A percentile compares a stretch with the other conserved stretches of the same genome.
Conservation (phyloP, 1,140 invertebrate species). For the Philaenus spumarius region DNA sequence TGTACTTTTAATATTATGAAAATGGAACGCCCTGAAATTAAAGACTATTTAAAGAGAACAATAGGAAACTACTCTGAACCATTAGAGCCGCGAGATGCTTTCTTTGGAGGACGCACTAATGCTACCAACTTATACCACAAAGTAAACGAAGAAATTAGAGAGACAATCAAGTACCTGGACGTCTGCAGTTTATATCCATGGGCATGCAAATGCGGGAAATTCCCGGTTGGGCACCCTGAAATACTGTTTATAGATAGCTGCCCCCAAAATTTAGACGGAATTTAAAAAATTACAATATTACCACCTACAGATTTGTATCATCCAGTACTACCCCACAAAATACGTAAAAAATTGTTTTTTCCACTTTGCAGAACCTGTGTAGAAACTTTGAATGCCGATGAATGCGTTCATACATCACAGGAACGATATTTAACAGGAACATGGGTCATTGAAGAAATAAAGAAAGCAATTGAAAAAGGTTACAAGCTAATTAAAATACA, state of each 20-base stretch:
- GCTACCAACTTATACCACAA: neutral
- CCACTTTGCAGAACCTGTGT: slow-evolving; percentile 30
- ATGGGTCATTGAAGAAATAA: slow-evolving; percentile 37
- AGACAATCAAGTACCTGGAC: no score
- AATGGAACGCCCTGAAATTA: no score
- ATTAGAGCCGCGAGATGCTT: neutral
- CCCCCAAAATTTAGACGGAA: no score
- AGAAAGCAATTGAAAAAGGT: slow-evolving; percentile 33
- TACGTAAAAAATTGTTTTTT: slow-evolving; percentile 33
- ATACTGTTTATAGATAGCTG: slow-evolving; percentile 26
- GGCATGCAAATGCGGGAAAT: no score
- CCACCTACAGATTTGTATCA: slow-evolving; percentile 33
- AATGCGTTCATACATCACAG: slow-evolving; percentile 29
- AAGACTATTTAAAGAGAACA: no score
- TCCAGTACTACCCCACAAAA: slow-evolving; percentile 31
- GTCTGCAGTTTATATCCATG: slow-evolving; percentile 37
- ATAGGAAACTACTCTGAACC: neutral
- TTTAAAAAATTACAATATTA: no score
- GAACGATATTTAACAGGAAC: slow-evolving; percentile 36
- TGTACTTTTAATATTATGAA: no score
- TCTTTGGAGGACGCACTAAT: no score
- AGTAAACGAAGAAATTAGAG: neutral
- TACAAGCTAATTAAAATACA: slow-evolving; percentile 36
- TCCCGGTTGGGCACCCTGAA: slow-evolving; percentile 37
- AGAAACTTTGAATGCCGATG: slow-evolving; percentile 3